phyloP scores from a whole-genome alignment of 2,113 vertebrate species.

The Podocnemis expansa region DNA sequence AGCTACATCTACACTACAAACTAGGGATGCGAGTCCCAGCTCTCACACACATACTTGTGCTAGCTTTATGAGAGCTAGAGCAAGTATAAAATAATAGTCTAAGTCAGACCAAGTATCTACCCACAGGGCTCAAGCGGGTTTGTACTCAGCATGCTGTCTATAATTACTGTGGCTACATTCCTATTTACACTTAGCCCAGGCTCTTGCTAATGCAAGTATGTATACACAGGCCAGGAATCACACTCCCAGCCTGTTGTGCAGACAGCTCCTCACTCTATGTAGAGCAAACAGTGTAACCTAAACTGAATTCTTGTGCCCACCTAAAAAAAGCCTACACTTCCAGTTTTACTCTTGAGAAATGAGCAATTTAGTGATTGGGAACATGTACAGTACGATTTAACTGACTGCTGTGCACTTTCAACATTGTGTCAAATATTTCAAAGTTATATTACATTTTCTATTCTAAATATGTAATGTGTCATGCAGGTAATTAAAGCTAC shows the following conservation, averaged over 20 bases:
- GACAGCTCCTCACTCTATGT: conserved; percentile 1
- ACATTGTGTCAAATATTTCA: conserved; percentile 47
- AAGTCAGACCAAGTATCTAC: not conserved
- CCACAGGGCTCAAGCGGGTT: not conserved
- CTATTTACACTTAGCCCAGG: not conserved
- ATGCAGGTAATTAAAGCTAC: not conserved
- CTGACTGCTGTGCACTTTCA: conserved; percentile 37
- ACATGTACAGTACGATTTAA: conserved; percentile 5
- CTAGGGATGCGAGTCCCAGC: not conserved
- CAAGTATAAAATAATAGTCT: not conserved
- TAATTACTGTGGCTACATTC: not conserved
- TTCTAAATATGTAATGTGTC: not conserved
- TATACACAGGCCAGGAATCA: not conserved
- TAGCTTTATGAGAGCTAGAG: not conserved
- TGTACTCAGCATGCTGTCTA: not conserved
- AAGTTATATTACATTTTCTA: conserved; percentile 30
- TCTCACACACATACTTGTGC: not conserved
- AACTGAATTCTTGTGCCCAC: conserved; percentile 47
- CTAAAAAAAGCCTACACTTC: conserved; percentile 22
- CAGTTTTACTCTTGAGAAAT: conserved; percentile 19
- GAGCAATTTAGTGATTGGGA: conserved; percentile 12
- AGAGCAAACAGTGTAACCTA: conserved; percentile 48
- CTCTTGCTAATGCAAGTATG: not conserved
- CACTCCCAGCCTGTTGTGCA: not conserved
- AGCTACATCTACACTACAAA: not conserved